These are phyloP conservation scores for Pelodiscus sinensis DNA, from an alignment of 2,113 vertebrate species.

Conservation along the genomic window DNA sequence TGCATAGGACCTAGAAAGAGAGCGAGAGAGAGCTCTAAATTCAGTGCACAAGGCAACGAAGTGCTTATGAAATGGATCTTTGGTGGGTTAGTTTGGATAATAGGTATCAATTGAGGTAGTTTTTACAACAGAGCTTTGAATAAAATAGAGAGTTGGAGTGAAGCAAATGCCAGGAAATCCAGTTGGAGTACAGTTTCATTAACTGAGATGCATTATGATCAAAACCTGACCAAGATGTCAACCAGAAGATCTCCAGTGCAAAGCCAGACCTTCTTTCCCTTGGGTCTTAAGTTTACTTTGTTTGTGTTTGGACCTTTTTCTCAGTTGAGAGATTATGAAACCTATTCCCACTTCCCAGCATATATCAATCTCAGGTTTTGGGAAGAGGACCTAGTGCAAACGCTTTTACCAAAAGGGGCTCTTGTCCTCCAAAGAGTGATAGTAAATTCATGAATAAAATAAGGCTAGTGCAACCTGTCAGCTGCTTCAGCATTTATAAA, in stretches of 20 bases:
- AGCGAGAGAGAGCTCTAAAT: background rate
- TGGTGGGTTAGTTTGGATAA: background rate
- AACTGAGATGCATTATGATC: background rate
- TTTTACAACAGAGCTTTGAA: background rate
- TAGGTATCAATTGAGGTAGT: background rate
- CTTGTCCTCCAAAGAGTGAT: too few species aligned
- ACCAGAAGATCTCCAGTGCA: background rate
- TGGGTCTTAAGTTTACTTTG: background rate
- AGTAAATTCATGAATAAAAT: background rate
- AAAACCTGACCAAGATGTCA: background rate
- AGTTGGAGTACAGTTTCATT: background rate
- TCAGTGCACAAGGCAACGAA: background rate
- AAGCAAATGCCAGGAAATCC: background rate
- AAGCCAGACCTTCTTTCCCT: background rate
- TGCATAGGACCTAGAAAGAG: background rate
- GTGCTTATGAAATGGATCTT: background rate
- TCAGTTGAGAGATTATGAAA: background rate
- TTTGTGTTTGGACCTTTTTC: background rate
- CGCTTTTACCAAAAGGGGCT: too few species aligned
- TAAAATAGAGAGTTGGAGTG: background rate
- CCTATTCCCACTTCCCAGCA: background rate
- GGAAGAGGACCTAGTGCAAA: background rate
- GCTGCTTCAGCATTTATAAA: background rate
- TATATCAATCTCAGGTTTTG: background rate
- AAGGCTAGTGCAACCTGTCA: background rate